Evolutionary conservation across 2,797 vertebrate species (phyloP), one percentile per base, ranked within the genome.

Genomic region (Melanotaenia parkinsoni): DNA sequence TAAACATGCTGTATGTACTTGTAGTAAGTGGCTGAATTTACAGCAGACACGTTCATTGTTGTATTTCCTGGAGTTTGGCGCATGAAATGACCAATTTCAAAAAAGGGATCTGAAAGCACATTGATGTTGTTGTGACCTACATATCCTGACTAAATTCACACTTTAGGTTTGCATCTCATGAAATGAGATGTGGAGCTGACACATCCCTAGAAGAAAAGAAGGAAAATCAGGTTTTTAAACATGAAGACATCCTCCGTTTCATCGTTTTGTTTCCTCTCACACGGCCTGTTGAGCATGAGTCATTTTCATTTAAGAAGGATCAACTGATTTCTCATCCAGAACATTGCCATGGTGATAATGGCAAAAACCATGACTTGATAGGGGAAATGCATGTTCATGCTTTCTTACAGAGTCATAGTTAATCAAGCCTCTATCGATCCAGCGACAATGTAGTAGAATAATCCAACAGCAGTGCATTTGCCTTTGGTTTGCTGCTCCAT

Each of bases 51-150:
- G 8, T 18, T 2, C 1, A 7, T 60, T 58, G 38, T 67, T 16
- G 38, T 12, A 32, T 57, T 76, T 59, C 33, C 33, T 70, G 1
- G 2, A 71, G n/a, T 38, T 24, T 20, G 22, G 35, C 54, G 6
- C 60, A 69, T 43, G 38, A 85, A 78, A n/a, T 74, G n/a, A 80
- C 33, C n/a, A 58, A 60, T 71, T 74, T 70, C 33, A 40, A 28
- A 22, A 53, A 53, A 60, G 14, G 24, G 18, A 67, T 45, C 45
- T 57, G 13, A 8, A 18, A 72, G 67, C 3, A 58, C 53, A 28
- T 14, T 22, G n/a, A 11, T 51, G 11, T 70, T 75, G 63, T 58
- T 72, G 81, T 87, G 88, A 90, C 81, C 87, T 85, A 81, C 50
- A 82, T 84, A 78, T 80, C 57, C 10, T 53, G 10, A 54, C 61